Evolutionary conservation across 2,113 vertebrate genomes (phyloP), one percentile per base, ranked within the genome.

Genomic region (Ovis canadensis): DNA sequence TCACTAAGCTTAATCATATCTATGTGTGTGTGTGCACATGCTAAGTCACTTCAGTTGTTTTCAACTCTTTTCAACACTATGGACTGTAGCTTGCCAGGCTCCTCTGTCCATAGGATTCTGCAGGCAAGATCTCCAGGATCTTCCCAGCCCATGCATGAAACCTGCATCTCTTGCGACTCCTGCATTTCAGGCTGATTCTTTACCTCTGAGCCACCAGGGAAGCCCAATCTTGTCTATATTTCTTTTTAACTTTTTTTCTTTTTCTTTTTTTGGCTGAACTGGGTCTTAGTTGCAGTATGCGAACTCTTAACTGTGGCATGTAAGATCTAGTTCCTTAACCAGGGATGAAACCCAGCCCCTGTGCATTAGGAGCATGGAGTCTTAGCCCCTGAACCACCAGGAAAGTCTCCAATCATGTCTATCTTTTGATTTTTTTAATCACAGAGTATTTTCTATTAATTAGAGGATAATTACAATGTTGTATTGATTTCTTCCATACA

Each of bases 11-110:
- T 14, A 36, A 54, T 83, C 19, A 8, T 83, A 33, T 83, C 21
- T 83, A 3, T 52, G 67, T 67, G 64, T 36, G 64, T 36, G 10
- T 23, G 19, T 23, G 67, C 19, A 3, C 21, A 40, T 40, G 36
- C 67, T 74, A 71, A 71, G 67, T 25, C n/a, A 74, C 67, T 40
- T 74, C n/a, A 12, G n/a, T 40, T 74, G n/a, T 74, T 74, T 74
- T 13, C 5, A 2, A 74, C 19, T 23, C 67, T 74, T 74, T 40
- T 6, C 10, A 0, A 74, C 19, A 40, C 3, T 12, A 1, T 21
- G 21, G 67, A 74, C 1, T 71, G 3, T 40, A 71, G n/a, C n/a
- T 74, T 74, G n/a, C 67, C 67, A 74, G 19, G 67, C 67, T 71
- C 10, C 67, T 74, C n/a, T 74, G n/a, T 74, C 67, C n/a, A 3